Base-by-base conservation (phyloP, 2,797 vertebrate genomes). In the Chrysocyon brachyurus region DNA sequence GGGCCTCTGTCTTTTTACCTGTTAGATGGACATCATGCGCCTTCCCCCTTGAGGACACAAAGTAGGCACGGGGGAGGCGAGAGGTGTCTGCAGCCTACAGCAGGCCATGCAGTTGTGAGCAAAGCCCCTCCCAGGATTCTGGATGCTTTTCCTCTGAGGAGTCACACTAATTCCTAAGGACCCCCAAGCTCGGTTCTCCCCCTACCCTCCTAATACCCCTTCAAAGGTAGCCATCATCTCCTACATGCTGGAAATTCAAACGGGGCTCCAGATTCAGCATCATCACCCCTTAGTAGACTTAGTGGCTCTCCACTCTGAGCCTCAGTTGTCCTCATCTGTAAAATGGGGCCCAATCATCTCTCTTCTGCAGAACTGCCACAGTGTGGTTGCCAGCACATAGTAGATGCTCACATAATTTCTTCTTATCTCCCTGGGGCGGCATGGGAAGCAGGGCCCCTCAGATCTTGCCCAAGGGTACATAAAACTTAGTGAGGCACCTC, bases 361-460 rank as follows among this genome's bases (percentile, higher is more conserved):
- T 70, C 57, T 54, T 9, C 85, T 5, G 17, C 56, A 17, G 28
- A 59, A 40, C 0, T 12, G 63, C 28, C 6, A 14, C 21, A 9
- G 0, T 14, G 10, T 1, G 28, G 7, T 6, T 59, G 31, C 12
- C 4, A 17, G 28, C 19, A n/a, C 52, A 9, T 3, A 1, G 1
- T 11, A 4, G 3, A 3, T 16, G 31, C 28, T 46, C 46, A 0
- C 0, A 0, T 31, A 66, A 64, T 72, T 82, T 63, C 49, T 49
- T 77, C 86, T 8, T 9, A 2, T 83, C 4, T 31, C 33, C 46
- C 31, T 6, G 52, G 19, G 73, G 15, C 0, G 17, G 31, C 0
- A 0, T 11, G 2, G 1, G 24, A 12, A 15, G 24, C 6, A 9
- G n/a, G n/a, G 5, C 22, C 5, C 31, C 16, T 17, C 21, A n/a